Conservation (phyloP, 2,888 invertebrate species). For the Pristionchus fissidentatus region DNA sequence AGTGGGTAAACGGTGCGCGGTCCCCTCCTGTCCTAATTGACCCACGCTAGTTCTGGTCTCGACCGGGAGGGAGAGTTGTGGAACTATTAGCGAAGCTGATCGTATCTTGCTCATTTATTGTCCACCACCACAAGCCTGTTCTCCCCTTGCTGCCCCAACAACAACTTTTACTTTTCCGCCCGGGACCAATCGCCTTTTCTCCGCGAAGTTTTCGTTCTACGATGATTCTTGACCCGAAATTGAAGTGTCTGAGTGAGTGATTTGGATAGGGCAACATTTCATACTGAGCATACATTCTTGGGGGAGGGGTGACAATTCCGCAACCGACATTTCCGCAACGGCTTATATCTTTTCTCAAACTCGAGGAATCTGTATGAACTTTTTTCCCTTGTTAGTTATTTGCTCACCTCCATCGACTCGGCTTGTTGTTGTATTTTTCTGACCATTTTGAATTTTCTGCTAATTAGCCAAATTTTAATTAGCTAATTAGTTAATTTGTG, state of each 20-base stretch:
- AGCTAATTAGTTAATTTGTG: too few relatives aligned
- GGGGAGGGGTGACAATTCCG: background rate
- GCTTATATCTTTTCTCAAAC: background rate
- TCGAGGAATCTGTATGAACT: too few relatives aligned
- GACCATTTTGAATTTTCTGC: too few relatives aligned
- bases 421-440: too few relatives aligned
- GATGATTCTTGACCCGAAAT: background rate
- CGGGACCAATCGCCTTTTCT: background rate
- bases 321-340: background rate
- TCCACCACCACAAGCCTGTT: too few relatives aligned
- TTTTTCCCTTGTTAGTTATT: too few relatives aligned
- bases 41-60: background rate
- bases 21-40: background rate
- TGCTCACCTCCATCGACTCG: too few relatives aligned
- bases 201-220: background rate
- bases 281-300: background rate
- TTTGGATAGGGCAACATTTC: too few relatives aligned
- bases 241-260: background rate
- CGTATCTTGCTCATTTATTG: conserved; percentile 27
- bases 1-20: background rate
- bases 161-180: conserved; percentile 12
- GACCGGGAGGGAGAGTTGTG: background rate
- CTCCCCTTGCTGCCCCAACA: background rate
- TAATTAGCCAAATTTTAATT: too few relatives aligned
- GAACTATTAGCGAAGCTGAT: conserved; percentile 23